These are phyloP conservation scores for Glaucidium brasilianum DNA, from an alignment of 2,113 vertebrate species.

Conservation along the genomic window DNA sequence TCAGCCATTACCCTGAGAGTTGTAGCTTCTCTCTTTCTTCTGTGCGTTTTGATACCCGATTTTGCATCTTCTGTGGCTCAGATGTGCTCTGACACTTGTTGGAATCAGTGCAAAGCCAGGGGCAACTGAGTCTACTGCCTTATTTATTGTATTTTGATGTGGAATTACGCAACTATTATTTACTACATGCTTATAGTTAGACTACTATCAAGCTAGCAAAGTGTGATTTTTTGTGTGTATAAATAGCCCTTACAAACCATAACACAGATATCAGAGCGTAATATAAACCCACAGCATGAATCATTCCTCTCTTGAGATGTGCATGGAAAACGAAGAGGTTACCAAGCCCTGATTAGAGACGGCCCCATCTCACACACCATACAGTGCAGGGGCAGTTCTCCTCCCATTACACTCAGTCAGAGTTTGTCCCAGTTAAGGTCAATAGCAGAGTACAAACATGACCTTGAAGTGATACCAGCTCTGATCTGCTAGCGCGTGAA, in stretches of 20 bases:
- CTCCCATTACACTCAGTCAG: neutral
- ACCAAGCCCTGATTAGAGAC: neutral
- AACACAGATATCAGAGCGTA: conserved; percentile 42
- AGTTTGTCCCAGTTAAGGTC: neutral
- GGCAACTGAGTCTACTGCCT: neutral
- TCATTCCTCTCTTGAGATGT: conserved; percentile 26
- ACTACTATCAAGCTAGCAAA: conserved; percentile 69
- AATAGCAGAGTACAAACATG: neutral
- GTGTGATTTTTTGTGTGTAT: conserved; percentile 57
- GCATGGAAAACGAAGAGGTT: conserved; percentile 8
- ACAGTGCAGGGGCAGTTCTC: neutral
- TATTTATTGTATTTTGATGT: conserved; percentile 56
- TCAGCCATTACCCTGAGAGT: neutral
- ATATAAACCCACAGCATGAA: conserved; percentile 32
- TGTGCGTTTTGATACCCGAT: conserved; percentile 45
- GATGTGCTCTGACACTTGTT: neutral
- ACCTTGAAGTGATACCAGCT: neutral
- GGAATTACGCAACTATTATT: conserved; percentile 71
- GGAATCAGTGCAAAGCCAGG: neutral
- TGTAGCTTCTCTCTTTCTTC: neutral
- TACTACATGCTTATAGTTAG: conserved; percentile 62
- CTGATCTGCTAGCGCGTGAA: neutral
- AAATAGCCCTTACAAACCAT: conserved; percentile 59
- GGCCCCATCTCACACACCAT: neutral
- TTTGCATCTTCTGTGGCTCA: conserved; percentile 43